A percentile compares a stretch with the other conserved stretches of the same genome.
phyloP scores from a whole-genome alignment of 2,888 invertebrate genomes.

The Agonopterix subpropinquella region DNA sequence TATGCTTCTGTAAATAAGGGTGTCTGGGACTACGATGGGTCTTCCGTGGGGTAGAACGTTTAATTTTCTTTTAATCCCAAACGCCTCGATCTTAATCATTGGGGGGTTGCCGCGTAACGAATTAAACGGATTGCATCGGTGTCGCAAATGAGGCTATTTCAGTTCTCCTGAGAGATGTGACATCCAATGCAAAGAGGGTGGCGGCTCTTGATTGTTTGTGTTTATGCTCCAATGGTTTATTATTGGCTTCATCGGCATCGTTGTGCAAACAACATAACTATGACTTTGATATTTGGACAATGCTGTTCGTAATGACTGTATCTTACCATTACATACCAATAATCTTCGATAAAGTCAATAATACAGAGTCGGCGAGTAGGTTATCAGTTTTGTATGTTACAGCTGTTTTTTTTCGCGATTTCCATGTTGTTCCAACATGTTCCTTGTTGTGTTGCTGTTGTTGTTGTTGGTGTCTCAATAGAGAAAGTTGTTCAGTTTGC shows the following conservation, averaged over 20 bases:
- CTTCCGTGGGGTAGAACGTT: constrained; percentile 59
- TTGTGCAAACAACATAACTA: constrained; percentile 3
- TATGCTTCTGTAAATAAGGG: constrained; percentile 11
- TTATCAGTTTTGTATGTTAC: too few relatives aligned
- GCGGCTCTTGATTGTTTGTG: constrained; percentile 5
- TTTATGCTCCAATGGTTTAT: constrained; percentile 12
- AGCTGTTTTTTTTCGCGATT: too few relatives aligned
- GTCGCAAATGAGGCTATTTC: constrained; percentile 71
- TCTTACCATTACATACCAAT: background rate
- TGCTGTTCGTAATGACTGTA: background rate
- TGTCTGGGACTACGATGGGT: constrained; percentile 10
- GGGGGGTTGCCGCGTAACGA: constrained; percentile 66
- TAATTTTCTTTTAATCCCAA: constrained; percentile 75
- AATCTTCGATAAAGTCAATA: too few relatives aligned
- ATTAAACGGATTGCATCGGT: constrained; percentile 72
- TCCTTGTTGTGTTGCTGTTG: too few relatives aligned
- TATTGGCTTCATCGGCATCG: constrained; percentile 30
- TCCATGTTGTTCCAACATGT: too few relatives aligned
- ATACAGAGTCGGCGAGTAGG: too few relatives aligned
- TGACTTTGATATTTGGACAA: background rate
- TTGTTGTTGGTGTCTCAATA: too few relatives aligned
- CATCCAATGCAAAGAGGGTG: constrained; percentile 12
- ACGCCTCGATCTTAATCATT: constrained; percentile 64
- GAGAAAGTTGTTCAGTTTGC: too few relatives aligned
- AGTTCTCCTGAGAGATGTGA: constrained; percentile 55